These are phyloP conservation scores for Xerus rutilus DNA, from an alignment of 2,797 vertebrate genomes.

Conservation along the genomic window DNA sequence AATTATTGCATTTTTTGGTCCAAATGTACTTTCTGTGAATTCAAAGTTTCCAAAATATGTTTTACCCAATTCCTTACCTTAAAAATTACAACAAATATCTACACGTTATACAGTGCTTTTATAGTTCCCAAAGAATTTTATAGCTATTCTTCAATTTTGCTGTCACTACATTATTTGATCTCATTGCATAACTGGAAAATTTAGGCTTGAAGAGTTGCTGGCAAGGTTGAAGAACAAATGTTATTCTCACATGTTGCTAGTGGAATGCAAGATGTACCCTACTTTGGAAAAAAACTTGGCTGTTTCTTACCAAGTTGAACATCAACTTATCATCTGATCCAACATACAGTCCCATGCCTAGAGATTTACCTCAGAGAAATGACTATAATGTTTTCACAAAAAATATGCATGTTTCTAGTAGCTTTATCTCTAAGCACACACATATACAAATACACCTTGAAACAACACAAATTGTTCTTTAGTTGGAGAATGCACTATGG, in stretches of 20 bases:
- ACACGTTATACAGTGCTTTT: background rate
- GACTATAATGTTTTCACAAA: background rate
- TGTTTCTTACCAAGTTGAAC: background rate
- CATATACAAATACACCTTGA: background rate
- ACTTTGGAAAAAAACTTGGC: background rate
- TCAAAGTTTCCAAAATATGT: background rate
- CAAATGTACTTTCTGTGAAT: slow-evolving; percentile 16
- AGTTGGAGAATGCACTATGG: background rate
- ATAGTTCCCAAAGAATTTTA: background rate
- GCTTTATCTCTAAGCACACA: background rate
- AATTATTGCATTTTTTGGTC: background rate
- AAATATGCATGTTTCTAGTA: background rate
- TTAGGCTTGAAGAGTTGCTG: background rate
- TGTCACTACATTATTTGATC: background rate
- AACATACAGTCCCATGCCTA: background rate
- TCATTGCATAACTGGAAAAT: background rate
- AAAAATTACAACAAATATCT: background rate
- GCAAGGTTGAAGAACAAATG: background rate
- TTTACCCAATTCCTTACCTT: background rate
- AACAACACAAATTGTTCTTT: background rate
- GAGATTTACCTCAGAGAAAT: background rate
- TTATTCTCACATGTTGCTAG: background rate
- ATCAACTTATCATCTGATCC: background rate
- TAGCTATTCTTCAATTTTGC: background rate
- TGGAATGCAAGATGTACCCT: background rate